Percentiles rank a stretch among this genome's conserved stretches.
Evolutionary conservation across 35 echinoderm and acorn worm genomes (phyloP).

Genomic region (Strongylocentrotus purpuratus): DNA sequence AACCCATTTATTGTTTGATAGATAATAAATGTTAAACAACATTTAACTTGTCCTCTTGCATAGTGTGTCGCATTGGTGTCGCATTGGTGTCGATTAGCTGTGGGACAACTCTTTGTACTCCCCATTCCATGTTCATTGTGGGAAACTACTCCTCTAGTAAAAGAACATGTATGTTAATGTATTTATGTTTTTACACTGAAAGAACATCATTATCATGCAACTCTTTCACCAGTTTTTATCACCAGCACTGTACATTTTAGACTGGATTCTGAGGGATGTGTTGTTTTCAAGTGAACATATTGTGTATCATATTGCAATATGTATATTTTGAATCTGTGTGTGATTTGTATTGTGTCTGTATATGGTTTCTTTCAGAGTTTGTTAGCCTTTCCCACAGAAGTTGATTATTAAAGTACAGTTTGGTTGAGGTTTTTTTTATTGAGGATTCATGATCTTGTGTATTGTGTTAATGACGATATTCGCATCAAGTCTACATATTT

Average conservation of each 20-base stretch:
- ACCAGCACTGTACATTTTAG: neutral
- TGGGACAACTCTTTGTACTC: no score
- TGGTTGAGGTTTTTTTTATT: neutral
- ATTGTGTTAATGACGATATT: neutral
- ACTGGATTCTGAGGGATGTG: neutral
- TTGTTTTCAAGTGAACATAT: neutral
- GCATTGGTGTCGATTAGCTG: no score
- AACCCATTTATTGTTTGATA: no score
- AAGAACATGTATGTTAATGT: no score
- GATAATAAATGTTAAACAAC: no score
- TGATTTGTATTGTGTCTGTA: neutral
- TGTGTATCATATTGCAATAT: slow-evolving; percentile 36
- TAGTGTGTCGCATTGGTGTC: no score
- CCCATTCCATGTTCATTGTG: no score
- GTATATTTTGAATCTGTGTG: slow-evolving; percentile 41
- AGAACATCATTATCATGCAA: no score
- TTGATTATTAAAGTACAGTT: neutral
- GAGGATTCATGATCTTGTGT: neutral
- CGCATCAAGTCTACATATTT: neutral
- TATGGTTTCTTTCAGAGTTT: neutral
- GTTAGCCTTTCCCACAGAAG: neutral
- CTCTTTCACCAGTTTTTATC: no score
- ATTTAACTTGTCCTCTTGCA: no score
- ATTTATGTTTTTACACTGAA: no score
- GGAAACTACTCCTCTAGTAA: no score